phyloP scores from a whole-genome alignment of 2,113 vertebrate species.

The Chaetodon trifascialis region DNA sequence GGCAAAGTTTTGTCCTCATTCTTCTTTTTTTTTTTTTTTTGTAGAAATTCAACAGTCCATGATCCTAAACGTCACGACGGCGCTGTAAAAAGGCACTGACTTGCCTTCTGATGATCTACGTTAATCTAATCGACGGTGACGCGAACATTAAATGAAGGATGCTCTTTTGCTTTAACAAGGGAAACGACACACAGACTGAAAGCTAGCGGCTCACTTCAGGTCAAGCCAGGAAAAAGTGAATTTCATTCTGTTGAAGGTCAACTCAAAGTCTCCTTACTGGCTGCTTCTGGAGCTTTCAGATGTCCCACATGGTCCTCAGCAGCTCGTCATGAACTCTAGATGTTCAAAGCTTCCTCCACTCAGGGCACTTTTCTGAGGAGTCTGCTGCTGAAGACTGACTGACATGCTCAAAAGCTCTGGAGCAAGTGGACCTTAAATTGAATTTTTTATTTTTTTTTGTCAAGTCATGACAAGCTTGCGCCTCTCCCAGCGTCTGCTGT shows the following conservation, averaged over 20 bases:
- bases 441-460: not conserved
- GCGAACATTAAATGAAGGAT: conserved; percentile 15
- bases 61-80: conserved; percentile 43
- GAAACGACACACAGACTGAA: conserved; percentile 29
- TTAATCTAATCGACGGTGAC: conserved; percentile 19
- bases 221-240: conserved; percentile 8
- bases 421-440: not conserved
- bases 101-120: conserved; percentile 67
- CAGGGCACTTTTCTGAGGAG: not conserved
- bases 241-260: not conserved
- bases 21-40: conserved; percentile 24
- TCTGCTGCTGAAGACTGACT: not conserved
- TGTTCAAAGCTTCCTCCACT: not conserved
- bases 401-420: not conserved
- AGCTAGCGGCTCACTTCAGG: conserved; percentile 35
- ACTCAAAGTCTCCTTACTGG: not conserved
- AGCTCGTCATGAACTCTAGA: not conserved
- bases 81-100: conserved; percentile 69
- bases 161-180: conserved; percentile 27
- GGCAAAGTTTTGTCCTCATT: conserved; percentile 77
- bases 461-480: not conserved
- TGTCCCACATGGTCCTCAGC: not conserved
- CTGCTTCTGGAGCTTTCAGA: conserved; percentile 2
- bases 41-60: conserved; percentile 41
- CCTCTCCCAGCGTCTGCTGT: conserved; percentile 4